Conservation (phyloP, 92 coral and sea anemone genomes). For the Blastomussa wellsi region DNA sequence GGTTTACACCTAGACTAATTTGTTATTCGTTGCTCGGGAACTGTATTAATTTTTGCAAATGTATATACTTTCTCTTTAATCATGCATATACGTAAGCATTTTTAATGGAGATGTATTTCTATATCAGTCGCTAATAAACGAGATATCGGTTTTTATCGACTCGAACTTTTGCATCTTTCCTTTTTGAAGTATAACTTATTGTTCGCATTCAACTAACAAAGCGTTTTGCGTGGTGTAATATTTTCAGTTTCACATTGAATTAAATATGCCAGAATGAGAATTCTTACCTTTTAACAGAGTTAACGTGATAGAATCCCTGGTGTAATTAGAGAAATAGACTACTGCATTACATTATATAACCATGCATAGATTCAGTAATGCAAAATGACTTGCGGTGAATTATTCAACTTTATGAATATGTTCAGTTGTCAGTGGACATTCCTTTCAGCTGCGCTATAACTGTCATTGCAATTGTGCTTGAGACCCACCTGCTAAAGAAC, state of each 20-base stretch:
- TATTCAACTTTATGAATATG: not conserved
- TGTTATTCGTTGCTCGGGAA: too few relatives aligned
- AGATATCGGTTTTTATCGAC: not conserved
- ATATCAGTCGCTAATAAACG: not conserved
- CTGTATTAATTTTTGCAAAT: not conserved
- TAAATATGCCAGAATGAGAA: not conserved
- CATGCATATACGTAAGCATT: not conserved
- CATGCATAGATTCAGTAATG: not conserved
- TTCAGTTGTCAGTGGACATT: not conserved
- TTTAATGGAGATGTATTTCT: not conserved
- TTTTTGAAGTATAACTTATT: not conserved
- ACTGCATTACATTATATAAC: not conserved
- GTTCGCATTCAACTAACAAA: not conserved
- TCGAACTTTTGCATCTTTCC: not conserved
- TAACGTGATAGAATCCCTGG: not conserved
- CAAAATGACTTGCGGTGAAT: not conserved
- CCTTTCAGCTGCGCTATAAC: not conserved
- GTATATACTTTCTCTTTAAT: not conserved
- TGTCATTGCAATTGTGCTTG: not conserved
- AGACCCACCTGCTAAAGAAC: constrained; percentile 10
- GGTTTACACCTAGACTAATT: too few relatives aligned
- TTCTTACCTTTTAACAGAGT: not conserved
- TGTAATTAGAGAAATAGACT: not conserved
- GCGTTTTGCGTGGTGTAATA: not conserved
- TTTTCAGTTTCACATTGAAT: not conserved